Base-by-base conservation (phyloP, 2,113 vertebrate genomes). In the Sinocyclocheilus rhinocerous region DNA sequence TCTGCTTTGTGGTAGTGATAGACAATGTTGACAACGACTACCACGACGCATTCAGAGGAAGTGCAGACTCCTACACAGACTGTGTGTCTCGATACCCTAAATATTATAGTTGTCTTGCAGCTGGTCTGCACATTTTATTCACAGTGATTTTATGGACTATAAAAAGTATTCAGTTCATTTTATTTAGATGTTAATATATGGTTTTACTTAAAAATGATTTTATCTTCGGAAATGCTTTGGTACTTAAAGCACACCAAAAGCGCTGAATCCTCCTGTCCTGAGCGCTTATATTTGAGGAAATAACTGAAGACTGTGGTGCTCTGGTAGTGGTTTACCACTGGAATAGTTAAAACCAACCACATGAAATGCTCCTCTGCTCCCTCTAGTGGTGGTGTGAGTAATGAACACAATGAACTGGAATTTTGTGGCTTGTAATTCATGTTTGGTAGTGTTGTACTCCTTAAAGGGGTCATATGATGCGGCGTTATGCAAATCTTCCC, bases 271-370 rank as follows among this genome's bases (percentile, higher is more conserved):
- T 26, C 24, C 16, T 55, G n/a, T 85, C 26, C 24, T 59, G 26
- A 22, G 42, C 50, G 69, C 57, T 78, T 78, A 55, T 48, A 61
- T 50, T 45, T 29, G 20, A 33, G 73, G 83, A 76, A 48, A 76
- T 16, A 78, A 63, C 39, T 67, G 42, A 67, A 69, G 18, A 29
- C 84, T 42, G 48, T 57, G 61, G 48, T 72, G 26, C 33, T 85
- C 52, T 79, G 63, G 48, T 79, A 48, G 63, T 52, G 84, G 84
- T 85, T 79, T 24, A 69, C 59, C 61, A 69, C 20, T 67, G 26
- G 84, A 76, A 55, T 84, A 24, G 24, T 45, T 75, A 26, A 63
- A 84, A 48, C 11, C 22, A 85, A 85, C 76, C 84, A 69, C 84
- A 70, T 59, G 29, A 20, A 24, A 45, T 80, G 55, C 42, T 61